Evolutionary conservation across 2,113 vertebrate genomes (phyloP).

Genomic region (Pseudolaguvia tuberculata): DNA sequence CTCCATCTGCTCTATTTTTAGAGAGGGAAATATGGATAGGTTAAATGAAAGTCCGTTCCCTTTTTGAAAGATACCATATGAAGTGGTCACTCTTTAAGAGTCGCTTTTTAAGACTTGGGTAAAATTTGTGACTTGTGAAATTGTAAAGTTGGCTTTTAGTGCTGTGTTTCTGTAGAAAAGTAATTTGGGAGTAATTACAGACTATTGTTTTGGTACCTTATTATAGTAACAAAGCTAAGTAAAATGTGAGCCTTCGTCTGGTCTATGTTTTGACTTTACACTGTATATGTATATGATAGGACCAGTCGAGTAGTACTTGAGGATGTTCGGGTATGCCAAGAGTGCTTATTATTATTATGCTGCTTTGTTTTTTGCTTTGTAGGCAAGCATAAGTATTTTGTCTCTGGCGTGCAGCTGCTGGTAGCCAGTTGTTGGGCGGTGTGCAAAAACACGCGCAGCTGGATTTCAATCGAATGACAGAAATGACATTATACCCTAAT

Average conservation of each 20-base stretch:
- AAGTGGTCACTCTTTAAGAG: not conserved
- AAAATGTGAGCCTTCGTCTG: not conserved
- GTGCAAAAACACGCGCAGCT: too few relatives aligned
- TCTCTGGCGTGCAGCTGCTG: too few relatives aligned
- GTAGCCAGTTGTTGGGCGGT: too few relatives aligned
- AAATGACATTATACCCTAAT: too few relatives aligned
- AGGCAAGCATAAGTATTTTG: too few relatives aligned
- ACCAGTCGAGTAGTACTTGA: not conserved
- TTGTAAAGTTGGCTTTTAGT: not conserved
- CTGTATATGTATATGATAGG: too few relatives aligned
- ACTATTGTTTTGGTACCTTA: not conserved
- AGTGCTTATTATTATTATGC: too few relatives aligned
- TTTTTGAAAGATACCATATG: not conserved
- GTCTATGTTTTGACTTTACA: not conserved
- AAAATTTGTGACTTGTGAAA: not conserved
- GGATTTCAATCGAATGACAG: too few relatives aligned
- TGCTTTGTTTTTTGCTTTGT: too few relatives aligned
- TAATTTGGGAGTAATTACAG: not conserved
- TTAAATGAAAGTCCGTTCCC: not conserved
- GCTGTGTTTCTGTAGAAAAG: not conserved
- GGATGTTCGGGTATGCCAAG: too few relatives aligned
- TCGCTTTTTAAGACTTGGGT: not conserved
- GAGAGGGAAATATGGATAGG: not conserved
- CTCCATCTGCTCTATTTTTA: slow-evolving; percentile 29
- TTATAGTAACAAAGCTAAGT: not conserved